Percentiles rank a stretch among this genome's conserved stretches.
Conservation (phyloP, 2,888 invertebrate species). For the Tillus elongatus region DNA sequence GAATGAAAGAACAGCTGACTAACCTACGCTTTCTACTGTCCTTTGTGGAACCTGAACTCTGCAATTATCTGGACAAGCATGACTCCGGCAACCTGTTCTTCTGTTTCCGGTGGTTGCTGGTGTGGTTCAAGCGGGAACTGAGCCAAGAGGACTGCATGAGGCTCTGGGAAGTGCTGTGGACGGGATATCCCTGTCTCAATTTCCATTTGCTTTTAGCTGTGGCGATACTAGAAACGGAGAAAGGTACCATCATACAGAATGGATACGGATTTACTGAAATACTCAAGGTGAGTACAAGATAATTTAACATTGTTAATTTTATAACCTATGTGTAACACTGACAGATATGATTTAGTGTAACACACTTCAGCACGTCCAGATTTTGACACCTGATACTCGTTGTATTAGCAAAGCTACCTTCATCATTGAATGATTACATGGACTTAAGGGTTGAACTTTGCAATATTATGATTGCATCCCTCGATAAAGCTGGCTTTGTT, state of each 20-base stretch:
- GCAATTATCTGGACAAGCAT: conserved; percentile 74
- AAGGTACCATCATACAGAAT: conserved; percentile 77
- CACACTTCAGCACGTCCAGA: too few species aligned
- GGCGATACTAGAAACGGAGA: conserved; percentile 87
- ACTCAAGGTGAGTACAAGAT: conserved; percentile 59
- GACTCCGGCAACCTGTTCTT: conserved; percentile 97
- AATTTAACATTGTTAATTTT: too few species aligned
- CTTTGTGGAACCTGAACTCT: conserved; percentile 76
- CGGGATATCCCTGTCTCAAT: conserved; percentile 85
- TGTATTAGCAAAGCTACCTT: too few species aligned
- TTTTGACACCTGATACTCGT: too few species aligned
- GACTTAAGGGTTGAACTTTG: too few species aligned
- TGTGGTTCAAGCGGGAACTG: conserved; percentile 89
- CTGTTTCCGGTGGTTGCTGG: conserved; percentile 96
- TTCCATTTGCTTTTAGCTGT: conserved; percentile 91
- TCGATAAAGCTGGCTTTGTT: too few species aligned
- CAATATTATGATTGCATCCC: too few species aligned
- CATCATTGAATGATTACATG: too few species aligned
- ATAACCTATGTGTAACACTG: too few species aligned
- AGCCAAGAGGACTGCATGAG: conserved; percentile 76
- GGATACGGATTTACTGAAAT: conserved; percentile 95
- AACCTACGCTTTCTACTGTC: conserved; percentile 74
- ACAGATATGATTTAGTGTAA: too few species aligned
- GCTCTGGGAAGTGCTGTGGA: conserved; percentile 96
- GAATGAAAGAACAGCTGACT: conserved; percentile 87